These are phyloP conservation scores for Orgyia antiqua DNA, from an alignment of 2,888 invertebrate genomes.

Conservation along the genomic window DNA sequence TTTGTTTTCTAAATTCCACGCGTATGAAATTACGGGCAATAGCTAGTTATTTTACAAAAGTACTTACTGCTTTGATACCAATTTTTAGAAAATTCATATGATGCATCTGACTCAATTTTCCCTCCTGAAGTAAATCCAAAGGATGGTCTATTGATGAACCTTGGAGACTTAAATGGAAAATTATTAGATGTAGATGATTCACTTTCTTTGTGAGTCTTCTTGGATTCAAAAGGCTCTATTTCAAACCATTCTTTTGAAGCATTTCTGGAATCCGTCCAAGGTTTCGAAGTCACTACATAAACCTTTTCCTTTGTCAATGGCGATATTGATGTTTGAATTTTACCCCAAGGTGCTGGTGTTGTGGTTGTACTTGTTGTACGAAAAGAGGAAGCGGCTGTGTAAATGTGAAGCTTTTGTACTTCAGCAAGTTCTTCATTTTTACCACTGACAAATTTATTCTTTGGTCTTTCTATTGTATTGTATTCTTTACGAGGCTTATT, in stretches of 20 bases:
- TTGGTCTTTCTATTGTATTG: constrained; percentile 52
- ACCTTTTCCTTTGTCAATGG: constrained; percentile 88
- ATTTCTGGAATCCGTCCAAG: constrained; percentile 60
- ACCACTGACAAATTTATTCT: constrained; percentile 35
- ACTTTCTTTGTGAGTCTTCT: constrained; percentile 40
- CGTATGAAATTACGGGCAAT: too few species aligned
- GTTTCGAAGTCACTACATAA: constrained; percentile 89
- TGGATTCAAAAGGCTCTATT: constrained; percentile 50
- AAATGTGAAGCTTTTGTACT: constrained; percentile 55
- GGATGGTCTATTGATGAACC: constrained; percentile 78
- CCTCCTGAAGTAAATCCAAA: constrained; percentile 63
- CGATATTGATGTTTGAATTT: constrained; percentile 83
- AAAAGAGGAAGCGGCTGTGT: constrained; percentile 62
- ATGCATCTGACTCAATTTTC: constrained; percentile 53
- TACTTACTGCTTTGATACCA: constrained; percentile 71
- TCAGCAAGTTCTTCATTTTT: constrained; percentile 46
- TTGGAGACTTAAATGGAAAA: constrained; percentile 64
- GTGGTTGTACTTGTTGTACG: constrained; percentile 52
- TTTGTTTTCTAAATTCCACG: too few species aligned
- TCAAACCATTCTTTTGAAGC: constrained; percentile 48
- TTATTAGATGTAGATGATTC: constrained; percentile 41
- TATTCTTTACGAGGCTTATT: constrained; percentile 46
- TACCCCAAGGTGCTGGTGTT: constrained; percentile 80
- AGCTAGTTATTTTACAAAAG: too few species aligned
- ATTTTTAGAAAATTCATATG: constrained; percentile 58